A percentile compares a stretch with the other conserved stretches of the same genome.
phyloP scores from a whole-genome alignment of 2,113 vertebrate genomes.

The Coptodon bakossiorum region DNA sequence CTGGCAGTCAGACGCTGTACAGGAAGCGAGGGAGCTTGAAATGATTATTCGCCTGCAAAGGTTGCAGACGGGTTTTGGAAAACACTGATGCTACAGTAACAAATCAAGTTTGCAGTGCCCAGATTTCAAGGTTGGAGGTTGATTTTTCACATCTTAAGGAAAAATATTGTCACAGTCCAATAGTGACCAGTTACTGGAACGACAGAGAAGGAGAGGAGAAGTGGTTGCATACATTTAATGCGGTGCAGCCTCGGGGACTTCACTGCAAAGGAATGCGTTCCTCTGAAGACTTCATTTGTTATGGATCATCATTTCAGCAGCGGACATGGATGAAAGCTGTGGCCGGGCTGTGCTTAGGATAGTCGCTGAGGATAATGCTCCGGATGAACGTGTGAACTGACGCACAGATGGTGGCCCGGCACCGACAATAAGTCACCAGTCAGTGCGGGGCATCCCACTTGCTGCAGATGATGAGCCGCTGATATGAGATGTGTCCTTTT shows the following conservation, averaged over 20 bases:
- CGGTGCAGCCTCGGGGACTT: neutral
- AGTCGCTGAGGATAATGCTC: neutral
- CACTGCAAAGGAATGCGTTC: neutral
- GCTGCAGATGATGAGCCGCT: neutral
- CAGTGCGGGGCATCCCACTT: neutral
- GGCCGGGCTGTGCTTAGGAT: neutral
- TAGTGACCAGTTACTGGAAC: neutral
- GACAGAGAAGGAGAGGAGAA: neutral
- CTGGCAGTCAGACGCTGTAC: neutral
- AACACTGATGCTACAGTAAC: neutral
- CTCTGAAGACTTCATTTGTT: neutral
- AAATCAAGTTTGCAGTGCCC: constrained; percentile 3
- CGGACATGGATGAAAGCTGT: neutral
- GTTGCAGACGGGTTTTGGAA: neutral
- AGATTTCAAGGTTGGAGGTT: constrained; percentile 16
- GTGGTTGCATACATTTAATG: neutral
- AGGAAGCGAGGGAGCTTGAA: neutral
- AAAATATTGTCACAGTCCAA: neutral
- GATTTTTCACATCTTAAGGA: constrained; percentile 8
- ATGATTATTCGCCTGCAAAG: neutral
- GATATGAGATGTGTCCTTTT: neutral
- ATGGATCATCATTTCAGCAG: neutral
- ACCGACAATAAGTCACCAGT: neutral
- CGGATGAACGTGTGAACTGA: neutral
- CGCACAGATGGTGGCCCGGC: constrained; percentile 4